These are phyloP conservation scores for Drosophila antonietae DNA, from an alignment of 2,888 invertebrate species.

Conservation along the genomic window DNA sequence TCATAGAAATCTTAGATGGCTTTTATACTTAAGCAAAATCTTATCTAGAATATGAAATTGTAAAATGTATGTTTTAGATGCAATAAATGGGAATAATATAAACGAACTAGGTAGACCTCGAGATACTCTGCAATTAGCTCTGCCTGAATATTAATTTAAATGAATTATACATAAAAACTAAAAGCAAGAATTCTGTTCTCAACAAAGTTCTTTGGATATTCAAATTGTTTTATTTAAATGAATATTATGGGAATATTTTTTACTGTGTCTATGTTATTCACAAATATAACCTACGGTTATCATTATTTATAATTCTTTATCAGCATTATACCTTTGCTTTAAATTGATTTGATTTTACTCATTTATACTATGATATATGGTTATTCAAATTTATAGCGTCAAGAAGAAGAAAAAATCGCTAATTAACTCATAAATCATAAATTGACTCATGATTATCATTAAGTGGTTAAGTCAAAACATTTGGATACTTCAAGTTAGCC, in stretches of 20 bases:
- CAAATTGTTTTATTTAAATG: not conserved
- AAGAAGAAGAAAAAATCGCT: not conserved
- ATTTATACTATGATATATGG: not conserved
- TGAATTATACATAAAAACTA: not conserved
- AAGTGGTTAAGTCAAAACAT: not conserved
- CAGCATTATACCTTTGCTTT: not conserved
- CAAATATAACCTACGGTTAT: not conserved
- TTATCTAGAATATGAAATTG: not conserved
- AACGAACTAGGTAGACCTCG: not conserved
- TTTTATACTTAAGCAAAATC: conserved; percentile 3
- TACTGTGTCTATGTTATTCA: not conserved
- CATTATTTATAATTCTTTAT: not conserved
- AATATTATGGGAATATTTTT: too few relatives aligned
- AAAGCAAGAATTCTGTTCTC: accelerated
- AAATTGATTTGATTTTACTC: not conserved
- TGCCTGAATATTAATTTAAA: not conserved
- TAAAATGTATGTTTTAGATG: not conserved
- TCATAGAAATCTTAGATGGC: conserved; percentile 22
- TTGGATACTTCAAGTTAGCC: too few relatives aligned
- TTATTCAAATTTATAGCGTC: not conserved
- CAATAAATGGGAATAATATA: not conserved
- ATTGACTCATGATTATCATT: not conserved
- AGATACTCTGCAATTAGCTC: not conserved
- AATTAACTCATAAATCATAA: not conserved
- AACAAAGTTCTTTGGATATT: not conserved